These are phyloP conservation scores for Pyrrhia umbra DNA, from an alignment of 2,888 invertebrate genomes.

Conservation along the genomic window DNA sequence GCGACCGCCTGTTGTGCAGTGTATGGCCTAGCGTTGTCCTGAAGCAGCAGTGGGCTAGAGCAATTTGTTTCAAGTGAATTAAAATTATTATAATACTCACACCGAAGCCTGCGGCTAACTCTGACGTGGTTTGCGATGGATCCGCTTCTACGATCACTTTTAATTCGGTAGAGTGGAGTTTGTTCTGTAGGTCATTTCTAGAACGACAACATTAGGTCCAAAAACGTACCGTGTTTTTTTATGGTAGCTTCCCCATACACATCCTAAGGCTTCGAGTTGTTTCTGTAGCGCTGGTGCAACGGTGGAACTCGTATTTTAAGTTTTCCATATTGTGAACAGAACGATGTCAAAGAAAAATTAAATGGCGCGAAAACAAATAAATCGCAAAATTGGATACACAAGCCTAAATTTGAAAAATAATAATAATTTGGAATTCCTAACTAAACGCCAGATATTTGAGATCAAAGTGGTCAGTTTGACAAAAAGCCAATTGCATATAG, in stretches of 20 bases:
- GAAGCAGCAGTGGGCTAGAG: too few relatives aligned
- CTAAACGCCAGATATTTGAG: neutral
- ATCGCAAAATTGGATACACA: neutral
- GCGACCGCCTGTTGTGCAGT: too few relatives aligned
- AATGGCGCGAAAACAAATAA: neutral
- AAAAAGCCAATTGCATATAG: neutral
- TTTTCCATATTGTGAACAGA: conserved; percentile 43
- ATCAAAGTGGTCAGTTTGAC: neutral
- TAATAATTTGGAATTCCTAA: conserved; percentile 8
- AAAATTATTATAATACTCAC: conserved; percentile 52
- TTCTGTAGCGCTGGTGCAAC: conserved; percentile 54
- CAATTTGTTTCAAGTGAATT: conserved; percentile 54
- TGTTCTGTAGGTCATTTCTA: conserved; percentile 45
- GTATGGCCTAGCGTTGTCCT: too few relatives aligned
- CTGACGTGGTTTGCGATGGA: conserved; percentile 53
- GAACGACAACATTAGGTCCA: conserved; percentile 50
- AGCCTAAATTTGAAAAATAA: too few relatives aligned
- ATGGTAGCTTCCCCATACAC: conserved; percentile 36
- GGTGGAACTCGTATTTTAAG: conserved; percentile 4
- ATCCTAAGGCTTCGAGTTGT: conserved; percentile 56
- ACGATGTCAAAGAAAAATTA: conserved; percentile 13
- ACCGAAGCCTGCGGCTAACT: conserved; percentile 54
- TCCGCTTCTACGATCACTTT: conserved; percentile 52
- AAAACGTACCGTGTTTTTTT: conserved; percentile 52
- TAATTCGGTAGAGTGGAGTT: conserved; percentile 30